phyloP scores from a whole-genome alignment of 2,113 vertebrate species.

The Peromyscus maniculatus region DNA sequence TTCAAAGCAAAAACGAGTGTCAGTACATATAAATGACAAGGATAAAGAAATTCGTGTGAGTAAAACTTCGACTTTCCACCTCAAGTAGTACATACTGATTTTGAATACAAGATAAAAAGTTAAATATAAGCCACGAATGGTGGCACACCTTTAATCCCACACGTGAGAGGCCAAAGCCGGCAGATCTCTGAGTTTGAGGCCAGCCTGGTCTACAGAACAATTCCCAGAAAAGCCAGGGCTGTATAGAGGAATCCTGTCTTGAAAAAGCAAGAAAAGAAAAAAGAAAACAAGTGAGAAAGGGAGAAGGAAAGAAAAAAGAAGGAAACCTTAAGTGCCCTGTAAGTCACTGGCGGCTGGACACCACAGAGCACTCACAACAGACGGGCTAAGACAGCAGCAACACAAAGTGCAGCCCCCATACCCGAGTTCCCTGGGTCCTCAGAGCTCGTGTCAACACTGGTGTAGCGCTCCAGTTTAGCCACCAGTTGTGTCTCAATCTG shows the following conservation, averaged over 20 bases:
- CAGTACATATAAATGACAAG: background rate
- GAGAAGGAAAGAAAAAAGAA: fast-evolving
- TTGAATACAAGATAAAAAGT: background rate
- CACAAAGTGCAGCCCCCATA: constrained; percentile 71
- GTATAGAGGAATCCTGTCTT: background rate
- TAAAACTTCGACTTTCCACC: background rate
- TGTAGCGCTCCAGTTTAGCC: constrained; percentile 95
- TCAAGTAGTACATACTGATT: background rate
- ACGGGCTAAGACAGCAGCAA: background rate
- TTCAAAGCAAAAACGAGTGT: constrained; percentile 18
- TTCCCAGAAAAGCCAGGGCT: background rate
- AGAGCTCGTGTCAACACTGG: constrained; percentile 89
- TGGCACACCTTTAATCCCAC: background rate
- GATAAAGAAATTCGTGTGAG: background rate
- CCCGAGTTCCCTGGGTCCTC: constrained; percentile 89
- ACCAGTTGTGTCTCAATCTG: constrained; percentile 93
- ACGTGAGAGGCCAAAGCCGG: background rate
- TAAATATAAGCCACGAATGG: background rate
- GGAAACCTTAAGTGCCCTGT: background rate
- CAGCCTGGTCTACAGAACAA: background rate
- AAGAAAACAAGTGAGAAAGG: background rate
- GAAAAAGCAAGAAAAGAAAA: background rate
- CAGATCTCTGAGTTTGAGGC: background rate
- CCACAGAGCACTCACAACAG: background rate
- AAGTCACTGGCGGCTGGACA: background rate